Conservation (phyloP, 1,140 invertebrate genomes). For the Papilio xuthus region DNA sequence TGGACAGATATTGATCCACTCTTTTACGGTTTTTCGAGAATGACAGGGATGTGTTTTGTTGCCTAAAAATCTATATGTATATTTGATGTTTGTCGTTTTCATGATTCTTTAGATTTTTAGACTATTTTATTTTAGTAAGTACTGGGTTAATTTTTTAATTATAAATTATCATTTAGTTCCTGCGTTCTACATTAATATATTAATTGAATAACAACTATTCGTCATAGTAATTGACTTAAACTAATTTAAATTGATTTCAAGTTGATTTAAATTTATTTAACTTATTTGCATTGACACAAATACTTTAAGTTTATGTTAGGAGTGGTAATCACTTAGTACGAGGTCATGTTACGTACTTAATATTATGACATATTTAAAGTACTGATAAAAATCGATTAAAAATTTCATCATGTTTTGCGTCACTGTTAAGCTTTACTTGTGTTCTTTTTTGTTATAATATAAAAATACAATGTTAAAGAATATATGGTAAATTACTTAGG, state of each 20-base stretch:
- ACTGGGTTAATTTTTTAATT: too few relatives aligned
- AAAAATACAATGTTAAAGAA: too few relatives aligned
- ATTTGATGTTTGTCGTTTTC: too few relatives aligned
- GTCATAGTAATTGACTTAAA: conserved; percentile 1
- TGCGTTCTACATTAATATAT: background rate
- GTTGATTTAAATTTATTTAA: conserved; percentile 11
- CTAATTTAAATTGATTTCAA: background rate
- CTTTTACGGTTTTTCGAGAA: too few relatives aligned
- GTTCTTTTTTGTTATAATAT: background rate
- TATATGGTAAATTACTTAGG: too few relatives aligned
- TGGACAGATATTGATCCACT: too few relatives aligned
- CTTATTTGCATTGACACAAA: conserved; percentile 33
- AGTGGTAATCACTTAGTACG: conserved; percentile 22
- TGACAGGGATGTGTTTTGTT: too few relatives aligned
- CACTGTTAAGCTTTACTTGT: background rate
- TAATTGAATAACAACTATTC: background rate
- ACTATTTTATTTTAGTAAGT: too few relatives aligned
- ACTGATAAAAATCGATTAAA: conserved; percentile 8
- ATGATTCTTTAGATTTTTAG: too few relatives aligned
- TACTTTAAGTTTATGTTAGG: conserved; percentile 5
- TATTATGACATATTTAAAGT: background rate
- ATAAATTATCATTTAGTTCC: too few relatives aligned
- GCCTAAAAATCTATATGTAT: too few relatives aligned
- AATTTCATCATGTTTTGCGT: background rate
- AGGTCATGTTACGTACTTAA: conserved; percentile 14